phyloP scores from a whole-genome alignment of 2,113 vertebrate genomes.

The Oncorhynchus kisutch region DNA sequence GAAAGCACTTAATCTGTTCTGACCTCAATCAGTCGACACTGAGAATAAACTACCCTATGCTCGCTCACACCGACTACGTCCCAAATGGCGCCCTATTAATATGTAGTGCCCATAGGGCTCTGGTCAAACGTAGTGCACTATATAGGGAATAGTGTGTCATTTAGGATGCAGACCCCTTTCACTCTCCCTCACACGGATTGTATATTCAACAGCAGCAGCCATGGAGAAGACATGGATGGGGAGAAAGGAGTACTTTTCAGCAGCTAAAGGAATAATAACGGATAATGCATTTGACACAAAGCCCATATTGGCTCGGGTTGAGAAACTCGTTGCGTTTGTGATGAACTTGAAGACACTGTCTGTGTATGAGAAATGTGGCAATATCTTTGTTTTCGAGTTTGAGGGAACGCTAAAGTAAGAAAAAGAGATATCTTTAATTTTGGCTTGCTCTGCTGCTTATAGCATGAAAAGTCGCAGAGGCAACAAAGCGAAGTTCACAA shows the following conservation, averaged over 20 bases:
- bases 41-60: conserved; percentile 10
- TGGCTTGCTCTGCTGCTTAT: background rate
- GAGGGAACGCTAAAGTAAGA: conserved; percentile 8
- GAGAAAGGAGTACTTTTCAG: background rate
- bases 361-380: conserved; percentile 12
- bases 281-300: conserved; percentile 28
- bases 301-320: conserved; percentile 22
- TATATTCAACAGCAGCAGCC: background rate
- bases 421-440: background rate
- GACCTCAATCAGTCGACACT: conserved; percentile 25
- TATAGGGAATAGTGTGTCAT: no score
- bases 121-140: no score
- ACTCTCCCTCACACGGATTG: background rate
- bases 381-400: conserved; percentile 10
- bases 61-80: background rate
- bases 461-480: no score
- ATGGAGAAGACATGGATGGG: background rate
- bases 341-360: background rate
- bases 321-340: conserved; percentile 13
- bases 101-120: background rate
- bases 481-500: no score
- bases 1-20: conserved; percentile 30
- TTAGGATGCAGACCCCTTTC: no score
- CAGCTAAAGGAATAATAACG: conserved; percentile 6
- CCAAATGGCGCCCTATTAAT: background rate